These are phyloP conservation scores for Carcharodon carcharias DNA, from an alignment of 2,797 vertebrate genomes.

Conservation along the genomic window DNA sequence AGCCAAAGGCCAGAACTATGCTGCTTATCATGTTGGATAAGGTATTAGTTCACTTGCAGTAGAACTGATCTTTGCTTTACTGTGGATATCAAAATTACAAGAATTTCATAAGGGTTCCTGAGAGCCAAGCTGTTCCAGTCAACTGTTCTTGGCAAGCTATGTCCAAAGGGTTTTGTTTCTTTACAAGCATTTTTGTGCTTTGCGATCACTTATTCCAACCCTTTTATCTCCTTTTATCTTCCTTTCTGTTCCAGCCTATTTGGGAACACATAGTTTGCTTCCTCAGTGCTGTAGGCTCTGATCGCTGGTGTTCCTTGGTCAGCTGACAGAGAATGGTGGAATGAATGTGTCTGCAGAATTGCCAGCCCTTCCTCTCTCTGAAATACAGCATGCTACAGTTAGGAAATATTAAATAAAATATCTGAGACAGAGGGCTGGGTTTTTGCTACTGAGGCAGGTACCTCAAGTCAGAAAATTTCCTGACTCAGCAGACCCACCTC, in stretches of 20 bases:
- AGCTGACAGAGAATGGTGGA: background rate
- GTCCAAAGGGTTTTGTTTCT: background rate
- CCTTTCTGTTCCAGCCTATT: background rate
- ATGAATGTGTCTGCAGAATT: background rate
- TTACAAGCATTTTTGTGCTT: background rate
- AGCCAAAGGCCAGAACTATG: background rate
- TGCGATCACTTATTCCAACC: background rate
- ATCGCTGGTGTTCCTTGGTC: background rate
- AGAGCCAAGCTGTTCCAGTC: background rate
- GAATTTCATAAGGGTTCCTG: background rate
- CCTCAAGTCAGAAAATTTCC: no score
- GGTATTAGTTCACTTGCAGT: background rate
- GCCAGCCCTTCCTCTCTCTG: background rate
- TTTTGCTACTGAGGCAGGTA: no score
- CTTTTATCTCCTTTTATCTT: background rate
- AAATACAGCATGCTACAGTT: background rate
- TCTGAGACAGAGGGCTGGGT: background rate
- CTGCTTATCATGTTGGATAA: background rate
- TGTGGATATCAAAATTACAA: background rate
- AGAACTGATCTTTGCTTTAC: background rate
- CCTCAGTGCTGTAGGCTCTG: background rate
- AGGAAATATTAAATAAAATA: background rate
- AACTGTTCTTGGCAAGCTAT: background rate
- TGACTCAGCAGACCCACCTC: no score
- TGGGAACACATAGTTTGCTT: background rate